phyloP scores from a whole-genome alignment of 2,888 invertebrate genomes.

The Phlogophora meticulosa region DNA sequence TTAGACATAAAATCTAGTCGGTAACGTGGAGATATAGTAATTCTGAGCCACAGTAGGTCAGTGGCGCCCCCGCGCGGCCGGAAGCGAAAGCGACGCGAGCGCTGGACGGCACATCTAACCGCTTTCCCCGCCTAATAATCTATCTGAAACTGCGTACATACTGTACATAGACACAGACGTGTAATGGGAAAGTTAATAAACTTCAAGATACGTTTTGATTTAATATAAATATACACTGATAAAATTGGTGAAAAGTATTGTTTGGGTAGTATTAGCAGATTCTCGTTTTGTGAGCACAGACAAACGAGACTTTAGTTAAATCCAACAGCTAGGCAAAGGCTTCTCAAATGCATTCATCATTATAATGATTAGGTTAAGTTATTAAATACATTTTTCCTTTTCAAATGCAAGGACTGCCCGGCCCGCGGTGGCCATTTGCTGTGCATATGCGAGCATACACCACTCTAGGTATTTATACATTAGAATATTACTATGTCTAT shows the following conservation, averaged over 20 bases:
- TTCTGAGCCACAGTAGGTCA: constrained; percentile 60
- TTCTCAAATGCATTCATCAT: no score
- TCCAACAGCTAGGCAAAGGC: background rate
- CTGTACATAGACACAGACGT: constrained; percentile 13
- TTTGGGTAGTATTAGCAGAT: background rate
- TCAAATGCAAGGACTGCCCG: constrained; percentile 48
- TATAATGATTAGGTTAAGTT: constrained; percentile 14
- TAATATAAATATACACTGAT: background rate
- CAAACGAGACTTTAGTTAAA: background rate
- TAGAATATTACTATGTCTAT: constrained; percentile 30
- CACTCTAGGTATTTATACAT: constrained; percentile 52
- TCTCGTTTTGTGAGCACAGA: background rate
- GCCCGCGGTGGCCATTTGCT: constrained; percentile 49
- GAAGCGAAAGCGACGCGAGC: constrained; percentile 77
- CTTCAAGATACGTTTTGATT: constrained; percentile 12
- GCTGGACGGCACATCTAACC: constrained; percentile 57
- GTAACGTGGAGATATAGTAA: constrained; percentile 23
- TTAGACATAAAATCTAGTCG: constrained; percentile 22
- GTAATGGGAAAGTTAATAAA: constrained; percentile 49
- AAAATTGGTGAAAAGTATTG: background rate
- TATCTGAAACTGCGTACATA: constrained; percentile 46
- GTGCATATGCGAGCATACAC: constrained; percentile 58
- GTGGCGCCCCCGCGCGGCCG: constrained; percentile 77
- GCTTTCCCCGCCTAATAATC: constrained; percentile 70
- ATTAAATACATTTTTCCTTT: constrained; percentile 52